These are phyloP conservation scores for Drosophila birchii DNA, from an alignment of 2,888 invertebrate genomes.

Conservation along the genomic window DNA sequence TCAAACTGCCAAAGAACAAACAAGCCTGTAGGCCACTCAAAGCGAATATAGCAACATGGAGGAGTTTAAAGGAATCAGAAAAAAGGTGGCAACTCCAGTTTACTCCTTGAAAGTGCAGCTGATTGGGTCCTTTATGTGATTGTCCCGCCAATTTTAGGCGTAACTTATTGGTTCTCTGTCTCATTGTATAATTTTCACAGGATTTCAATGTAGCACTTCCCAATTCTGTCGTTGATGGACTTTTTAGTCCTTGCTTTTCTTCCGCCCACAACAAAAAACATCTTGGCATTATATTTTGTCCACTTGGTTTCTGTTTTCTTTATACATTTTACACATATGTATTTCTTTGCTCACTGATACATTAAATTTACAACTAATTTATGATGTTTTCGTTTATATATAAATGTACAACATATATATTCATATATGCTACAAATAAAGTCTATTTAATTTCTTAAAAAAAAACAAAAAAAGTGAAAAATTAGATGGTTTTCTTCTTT, in stretches of 20 bases:
- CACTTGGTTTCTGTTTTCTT: conserved; percentile 11
- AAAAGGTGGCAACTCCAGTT: background rate
- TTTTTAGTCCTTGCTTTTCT: background rate
- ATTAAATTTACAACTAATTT: conserved; percentile 39
- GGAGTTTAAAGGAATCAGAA: background rate
- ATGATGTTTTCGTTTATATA: conserved; percentile 7
- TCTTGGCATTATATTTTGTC: background rate
- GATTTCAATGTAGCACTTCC: background rate
- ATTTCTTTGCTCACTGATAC: conserved; percentile 25
- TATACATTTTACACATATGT: conserved; percentile 26
- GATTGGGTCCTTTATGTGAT: background rate
- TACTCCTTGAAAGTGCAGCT: background rate
- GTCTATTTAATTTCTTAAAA: background rate
- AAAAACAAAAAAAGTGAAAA: background rate
- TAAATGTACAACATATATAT: conserved; percentile 5
- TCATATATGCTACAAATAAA: background rate
- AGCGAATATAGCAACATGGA: background rate
- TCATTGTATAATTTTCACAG: background rate
- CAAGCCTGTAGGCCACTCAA: background rate
- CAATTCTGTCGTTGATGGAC: no score
- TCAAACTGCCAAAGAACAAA: background rate
- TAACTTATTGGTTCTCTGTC: background rate
- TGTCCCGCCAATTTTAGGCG: background rate
- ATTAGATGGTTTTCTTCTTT: background rate
- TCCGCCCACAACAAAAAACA: background rate